Percentiles rank a stretch among this genome's conserved stretches.
Conservation (phyloP, 2,888 invertebrate species). For the Diabrotica balteata region DNA sequence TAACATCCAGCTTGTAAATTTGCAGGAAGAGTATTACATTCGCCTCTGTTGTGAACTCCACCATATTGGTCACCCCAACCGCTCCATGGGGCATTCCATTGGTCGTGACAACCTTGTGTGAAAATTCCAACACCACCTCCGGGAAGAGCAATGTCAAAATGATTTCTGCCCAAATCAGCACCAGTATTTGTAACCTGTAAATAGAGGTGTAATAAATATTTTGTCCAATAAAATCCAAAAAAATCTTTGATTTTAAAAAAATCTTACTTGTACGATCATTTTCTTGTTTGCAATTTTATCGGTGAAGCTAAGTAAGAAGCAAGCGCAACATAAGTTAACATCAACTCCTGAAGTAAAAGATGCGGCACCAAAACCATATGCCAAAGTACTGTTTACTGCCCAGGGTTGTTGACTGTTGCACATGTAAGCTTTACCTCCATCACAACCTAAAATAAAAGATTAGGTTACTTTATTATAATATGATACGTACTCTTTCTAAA, state of each 20-base stretch:
- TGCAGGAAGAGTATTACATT: slow-evolving; percentile 30
- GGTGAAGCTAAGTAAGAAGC: slow-evolving; percentile 33
- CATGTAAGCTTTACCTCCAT: slow-evolving; percentile 26
- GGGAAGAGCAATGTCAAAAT: slow-evolving; percentile 9
- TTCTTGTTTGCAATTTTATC: slow-evolving; percentile 29
- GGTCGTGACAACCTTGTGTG: slow-evolving; percentile 30
- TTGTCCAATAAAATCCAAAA: background rate
- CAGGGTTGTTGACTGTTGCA: slow-evolving; percentile 32
- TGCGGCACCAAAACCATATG: slow-evolving; percentile 32
- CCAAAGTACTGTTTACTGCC: slow-evolving; percentile 22
- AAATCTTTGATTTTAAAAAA: background rate
- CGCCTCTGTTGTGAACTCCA: slow-evolving; percentile 27
- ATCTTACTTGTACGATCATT: slow-evolving; percentile 7
- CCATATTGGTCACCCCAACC: slow-evolving; percentile 39
- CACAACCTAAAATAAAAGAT: slow-evolving; percentile 33
- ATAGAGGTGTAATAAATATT: background rate
- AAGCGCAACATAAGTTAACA: slow-evolving; percentile 36
- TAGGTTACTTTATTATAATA: too few relatives aligned
- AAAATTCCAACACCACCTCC: slow-evolving; percentile 40
- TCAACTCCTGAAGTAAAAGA: slow-evolving; percentile 32
- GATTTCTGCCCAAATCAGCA: slow-evolving; percentile 33
- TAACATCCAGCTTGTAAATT: slow-evolving; percentile 30
- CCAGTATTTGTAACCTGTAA: slow-evolving; percentile 38
- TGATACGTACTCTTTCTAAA: too few relatives aligned
- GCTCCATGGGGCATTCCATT: slow-evolving; percentile 34